Percentiles rank a stretch among this genome's conserved stretches.
Conservation (phyloP, 2,888 invertebrate genomes). For the Tetropium fuscum region DNA sequence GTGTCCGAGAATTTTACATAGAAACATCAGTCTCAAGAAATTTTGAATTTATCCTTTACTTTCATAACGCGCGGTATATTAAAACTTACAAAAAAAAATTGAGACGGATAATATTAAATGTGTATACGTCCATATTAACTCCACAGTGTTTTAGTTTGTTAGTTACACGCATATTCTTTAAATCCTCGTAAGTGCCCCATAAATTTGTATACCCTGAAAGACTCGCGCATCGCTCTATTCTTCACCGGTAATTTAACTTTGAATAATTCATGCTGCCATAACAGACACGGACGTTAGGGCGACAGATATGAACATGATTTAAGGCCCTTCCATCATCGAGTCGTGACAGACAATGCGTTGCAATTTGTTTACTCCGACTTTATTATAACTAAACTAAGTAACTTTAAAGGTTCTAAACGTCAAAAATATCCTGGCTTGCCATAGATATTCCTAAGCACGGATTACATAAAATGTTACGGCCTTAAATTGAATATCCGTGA, state of each 20-base stretch:
- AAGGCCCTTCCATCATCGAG: slow-evolving; percentile 19
- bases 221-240: background rate
- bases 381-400: slow-evolving; percentile 33
- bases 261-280: slow-evolving; percentile 22
- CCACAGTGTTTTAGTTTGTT: too few species aligned
- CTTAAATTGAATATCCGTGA: slow-evolving; percentile 19
- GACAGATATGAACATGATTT: slow-evolving; percentile 28
- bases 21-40: too few species aligned
- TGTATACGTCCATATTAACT: too few species aligned
- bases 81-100: too few species aligned
- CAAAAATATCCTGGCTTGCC: slow-evolving; percentile 16
- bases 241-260: slow-evolving; percentile 5
- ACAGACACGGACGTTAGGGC: slow-evolving; percentile 16
- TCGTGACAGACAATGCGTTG: slow-evolving; percentile 21
- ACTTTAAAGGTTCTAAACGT: slow-evolving; percentile 31
- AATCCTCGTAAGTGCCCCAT: background rate
- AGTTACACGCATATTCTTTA: too few species aligned
- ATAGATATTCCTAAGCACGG: slow-evolving; percentile 5
- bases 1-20: too few species aligned
- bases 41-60: too few species aligned
- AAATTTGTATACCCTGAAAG: background rate
- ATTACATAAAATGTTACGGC: slow-evolving; percentile 15
- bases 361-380: slow-evolving; percentile 25
- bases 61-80: too few species aligned
- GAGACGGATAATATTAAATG: too few species aligned